Evolutionary conservation across 1,140 invertebrate genomes (phyloP).

Genomic region (Ceratitis capitata): DNA sequence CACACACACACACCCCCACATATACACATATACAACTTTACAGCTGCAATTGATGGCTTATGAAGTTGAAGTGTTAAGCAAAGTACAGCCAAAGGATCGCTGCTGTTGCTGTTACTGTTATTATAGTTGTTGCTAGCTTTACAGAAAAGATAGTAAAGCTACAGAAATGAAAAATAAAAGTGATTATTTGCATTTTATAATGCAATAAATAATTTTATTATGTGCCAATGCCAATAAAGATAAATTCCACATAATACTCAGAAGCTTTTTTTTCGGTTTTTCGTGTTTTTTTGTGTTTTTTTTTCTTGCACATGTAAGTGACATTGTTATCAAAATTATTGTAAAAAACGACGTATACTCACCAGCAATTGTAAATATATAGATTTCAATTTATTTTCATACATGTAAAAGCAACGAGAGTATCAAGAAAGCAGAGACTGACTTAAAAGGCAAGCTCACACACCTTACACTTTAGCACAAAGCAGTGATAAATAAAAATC

Average conservation of each 20-base stretch:
- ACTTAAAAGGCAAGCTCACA: neutral
- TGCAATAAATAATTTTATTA: conserved; percentile 40
- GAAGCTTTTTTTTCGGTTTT: neutral
- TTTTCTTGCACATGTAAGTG: too few relatives aligned
- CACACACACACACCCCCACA: neutral
- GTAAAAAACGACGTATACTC: too few relatives aligned
- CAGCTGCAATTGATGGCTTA: neutral
- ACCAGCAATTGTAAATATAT: neutral
- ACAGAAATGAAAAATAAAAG: conserved; percentile 7
- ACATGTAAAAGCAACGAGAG: too few relatives aligned
- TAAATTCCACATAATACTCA: neutral
- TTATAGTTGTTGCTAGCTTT: neutral
- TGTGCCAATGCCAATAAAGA: neutral
- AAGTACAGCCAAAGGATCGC: neutral
- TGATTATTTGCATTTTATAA: conserved; percentile 38
- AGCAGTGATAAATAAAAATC: neutral
- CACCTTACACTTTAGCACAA: neutral
- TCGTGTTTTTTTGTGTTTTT: too few relatives aligned
- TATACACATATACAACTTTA: neutral
- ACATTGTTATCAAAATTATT: too few relatives aligned
- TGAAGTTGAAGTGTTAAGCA: neutral
- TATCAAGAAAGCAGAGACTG: neutral
- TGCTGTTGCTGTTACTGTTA: neutral
- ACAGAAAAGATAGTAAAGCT: neutral
- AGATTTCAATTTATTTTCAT: neutral